Evolutionary conservation across 2,113 vertebrate genomes (phyloP).

Genomic region (Ciconia boyciana): DNA sequence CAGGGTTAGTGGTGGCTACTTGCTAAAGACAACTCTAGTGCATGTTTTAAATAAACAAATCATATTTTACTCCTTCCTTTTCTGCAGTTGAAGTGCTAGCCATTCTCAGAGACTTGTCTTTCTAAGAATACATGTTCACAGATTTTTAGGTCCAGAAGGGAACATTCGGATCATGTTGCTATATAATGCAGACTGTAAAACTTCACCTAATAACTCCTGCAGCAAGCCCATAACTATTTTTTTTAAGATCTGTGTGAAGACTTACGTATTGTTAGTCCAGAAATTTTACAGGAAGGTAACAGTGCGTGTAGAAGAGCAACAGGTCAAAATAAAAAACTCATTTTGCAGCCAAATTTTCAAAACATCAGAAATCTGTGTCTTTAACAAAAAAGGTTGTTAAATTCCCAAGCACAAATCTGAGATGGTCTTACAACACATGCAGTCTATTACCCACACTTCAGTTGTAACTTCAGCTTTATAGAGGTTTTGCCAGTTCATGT

Average conservation of each 20-base stretch:
- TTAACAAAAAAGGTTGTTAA: neutral
- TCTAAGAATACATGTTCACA: neutral
- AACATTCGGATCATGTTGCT: neutral
- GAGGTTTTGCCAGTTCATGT: neutral
- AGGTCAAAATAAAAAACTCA: neutral
- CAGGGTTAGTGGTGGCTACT: neutral
- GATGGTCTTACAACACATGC: neutral
- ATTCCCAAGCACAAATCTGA: neutral
- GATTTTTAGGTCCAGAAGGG: neutral
- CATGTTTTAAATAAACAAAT: neutral
- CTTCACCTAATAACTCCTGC: neutral
- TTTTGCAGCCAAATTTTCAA: neutral
- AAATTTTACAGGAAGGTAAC: neutral
- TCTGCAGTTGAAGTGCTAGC: neutral
- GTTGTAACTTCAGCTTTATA: neutral
- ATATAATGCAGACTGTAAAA: neutral
- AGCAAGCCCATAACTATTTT: neutral
- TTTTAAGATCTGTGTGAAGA: neutral
- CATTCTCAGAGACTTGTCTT: neutral
- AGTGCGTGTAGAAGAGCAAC: neutral
- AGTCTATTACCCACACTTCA: neutral
- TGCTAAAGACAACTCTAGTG: neutral
- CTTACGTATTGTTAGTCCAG: neutral
- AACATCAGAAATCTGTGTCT: fast-evolving
- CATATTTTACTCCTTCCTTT: neutral